phyloP scores from a whole-genome alignment of 37 sponge, comb jelly and placozoan genomes.

The Lycopodina hypogea region DNA sequence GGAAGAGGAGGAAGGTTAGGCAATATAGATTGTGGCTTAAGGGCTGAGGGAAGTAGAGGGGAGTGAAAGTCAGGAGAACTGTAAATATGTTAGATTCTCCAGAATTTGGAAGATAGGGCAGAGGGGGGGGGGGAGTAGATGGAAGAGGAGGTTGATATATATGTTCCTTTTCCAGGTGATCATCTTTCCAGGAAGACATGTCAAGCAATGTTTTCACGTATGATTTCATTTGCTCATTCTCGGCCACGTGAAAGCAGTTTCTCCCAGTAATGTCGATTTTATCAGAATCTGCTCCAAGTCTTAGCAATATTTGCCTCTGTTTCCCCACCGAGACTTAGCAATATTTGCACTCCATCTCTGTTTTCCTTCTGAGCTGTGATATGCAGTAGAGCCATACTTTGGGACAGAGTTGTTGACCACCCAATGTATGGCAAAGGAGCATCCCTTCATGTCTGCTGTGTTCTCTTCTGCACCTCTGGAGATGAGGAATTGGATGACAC shows the following conservation, averaged over 20 bases:
- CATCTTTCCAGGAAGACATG: not conserved
- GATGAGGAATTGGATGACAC: constrained; percentile 36
- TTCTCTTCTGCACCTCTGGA: constrained; percentile 44
- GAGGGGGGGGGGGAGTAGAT: not conserved
- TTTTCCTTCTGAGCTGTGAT: constrained; percentile 59
- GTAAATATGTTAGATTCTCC: not conserved
- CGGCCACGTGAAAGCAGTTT: constrained; percentile 41
- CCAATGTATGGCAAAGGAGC: constrained; percentile 67
- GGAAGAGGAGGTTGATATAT: constrained; percentile 2
- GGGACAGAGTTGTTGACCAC: constrained; percentile 57
- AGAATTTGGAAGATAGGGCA: not conserved
- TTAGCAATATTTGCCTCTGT: no score
- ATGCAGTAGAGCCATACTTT: constrained; percentile 35
- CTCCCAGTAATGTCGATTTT: constrained; percentile 49
- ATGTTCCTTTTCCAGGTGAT: not conserved
- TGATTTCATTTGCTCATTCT: constrained; percentile 16
- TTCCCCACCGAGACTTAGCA: no score
- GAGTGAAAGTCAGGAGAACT: not conserved
- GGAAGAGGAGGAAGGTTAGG: constrained; percentile 3
- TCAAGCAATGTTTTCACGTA: not conserved
- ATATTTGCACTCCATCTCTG: constrained; percentile 21
- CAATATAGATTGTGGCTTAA: no score
- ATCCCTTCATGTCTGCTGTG: constrained; percentile 55
- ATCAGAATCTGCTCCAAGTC: constrained; percentile 61
- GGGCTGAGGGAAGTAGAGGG: not conserved